Base-by-base conservation (phyloP, 2,113 vertebrate species). In the Lichenostomus cassidix region DNA sequence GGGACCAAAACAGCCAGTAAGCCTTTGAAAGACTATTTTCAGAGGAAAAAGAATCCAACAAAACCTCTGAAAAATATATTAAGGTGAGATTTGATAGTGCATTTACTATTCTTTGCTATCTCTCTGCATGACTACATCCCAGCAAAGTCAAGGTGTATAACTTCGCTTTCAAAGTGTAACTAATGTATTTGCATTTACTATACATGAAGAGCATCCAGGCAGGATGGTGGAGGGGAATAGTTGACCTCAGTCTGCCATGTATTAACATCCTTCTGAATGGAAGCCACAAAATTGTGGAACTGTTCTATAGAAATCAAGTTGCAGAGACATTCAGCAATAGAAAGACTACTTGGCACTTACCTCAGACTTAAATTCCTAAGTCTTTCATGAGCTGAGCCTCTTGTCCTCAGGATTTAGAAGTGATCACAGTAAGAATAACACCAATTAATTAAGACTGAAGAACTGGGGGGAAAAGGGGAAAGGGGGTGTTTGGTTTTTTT, bases 381-480 rank as follows among this genome's bases (percentile, higher is more conserved):
- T 15, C 31, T 83, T 88, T 39, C 52, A 29, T 83, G 71, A 92
- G 33, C 2, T 68, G 7, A 6, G 11, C 11, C 47, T 69, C 14
- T 60, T 35, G 1, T 46, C 13, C 20, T 86, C 44, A 44, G 46
- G 58, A 46, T 63, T 78, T 68, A 35, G 42, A 50, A 39, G 15
- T 77, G 27, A 87, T 9, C 29, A 56, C 24, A 68, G 16, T 37
- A 52, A 70, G 13, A 78, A 22, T 44, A 39, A 62, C 10, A 6
- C 37, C n/a, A 70, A 37, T 12, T 46, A 89, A 62, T 44, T 87
- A 50, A 53, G 25, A 42, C 60, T 46, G 31, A 52, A 55, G 37
- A 62, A 46, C 25, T 59, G 9, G 0, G 0, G 8, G 14, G 16
- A 3, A 39, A 35, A 64, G 15, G 10, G 35, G 8, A 39, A 12